Conservation (phyloP, 2,113 vertebrate genomes). For the Corythornis cristatus region DNA sequence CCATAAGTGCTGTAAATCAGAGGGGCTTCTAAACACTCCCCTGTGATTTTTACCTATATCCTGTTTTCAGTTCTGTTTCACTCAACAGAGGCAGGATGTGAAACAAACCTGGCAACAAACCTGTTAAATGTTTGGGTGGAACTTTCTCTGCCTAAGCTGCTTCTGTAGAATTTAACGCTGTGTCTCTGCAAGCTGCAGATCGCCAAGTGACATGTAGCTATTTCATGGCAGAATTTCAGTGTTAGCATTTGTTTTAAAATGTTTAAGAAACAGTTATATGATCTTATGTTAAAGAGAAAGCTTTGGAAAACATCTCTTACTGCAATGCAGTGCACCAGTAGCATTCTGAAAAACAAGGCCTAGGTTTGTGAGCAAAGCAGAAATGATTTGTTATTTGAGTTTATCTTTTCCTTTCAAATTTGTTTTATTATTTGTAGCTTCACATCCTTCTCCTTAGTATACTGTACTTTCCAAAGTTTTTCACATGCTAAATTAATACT, state of each 20-base stretch:
- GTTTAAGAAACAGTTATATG: neutral
- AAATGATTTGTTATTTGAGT: neutral
- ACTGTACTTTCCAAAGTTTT: neutral
- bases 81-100: slow-evolving; percentile 61
- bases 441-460: neutral
- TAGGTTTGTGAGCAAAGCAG: neutral
- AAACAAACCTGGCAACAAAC: slow-evolving; percentile 25
- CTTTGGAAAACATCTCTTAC: neutral
- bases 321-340: neutral
- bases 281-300: neutral
- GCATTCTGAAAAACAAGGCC: neutral
- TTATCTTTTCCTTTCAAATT: slow-evolving; percentile 10
- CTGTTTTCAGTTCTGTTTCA: slow-evolving; percentile 52
- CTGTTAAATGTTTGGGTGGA: slow-evolving; percentile 8
- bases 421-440: neutral
- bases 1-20: neutral
- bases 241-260: neutral
- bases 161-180: neutral
- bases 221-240: neutral
- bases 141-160: neutral
- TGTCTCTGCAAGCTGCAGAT: neutral
- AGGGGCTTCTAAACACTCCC: neutral
- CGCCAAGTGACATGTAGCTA: neutral
- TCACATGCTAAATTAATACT: neutral
- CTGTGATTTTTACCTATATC: slow-evolving; percentile 31